Evolutionary conservation across 2,113 vertebrate genomes (phyloP).

Genomic region (Neomonachus schauinslandi): DNA sequence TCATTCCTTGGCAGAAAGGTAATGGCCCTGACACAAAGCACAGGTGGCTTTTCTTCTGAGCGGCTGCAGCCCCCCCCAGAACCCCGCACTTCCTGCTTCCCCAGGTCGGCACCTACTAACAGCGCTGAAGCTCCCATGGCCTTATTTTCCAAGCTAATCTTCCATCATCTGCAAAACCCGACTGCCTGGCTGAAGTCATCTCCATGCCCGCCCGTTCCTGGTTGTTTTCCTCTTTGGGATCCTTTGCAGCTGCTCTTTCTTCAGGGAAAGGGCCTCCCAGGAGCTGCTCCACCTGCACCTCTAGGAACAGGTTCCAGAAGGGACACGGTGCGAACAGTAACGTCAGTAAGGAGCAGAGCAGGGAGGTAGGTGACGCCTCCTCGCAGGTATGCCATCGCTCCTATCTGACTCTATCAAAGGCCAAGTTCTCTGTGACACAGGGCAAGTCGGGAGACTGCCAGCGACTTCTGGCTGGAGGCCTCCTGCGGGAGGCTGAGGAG

Average conservation of each 20-base stretch:
- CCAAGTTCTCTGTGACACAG: neutral
- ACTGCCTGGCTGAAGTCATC: neutral
- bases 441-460: neutral
- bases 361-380: neutral
- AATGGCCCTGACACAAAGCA: neutral
- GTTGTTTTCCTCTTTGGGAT: neutral
- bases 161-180: neutral
- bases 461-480: neutral
- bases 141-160: neutral
- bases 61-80: neutral
- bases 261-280: neutral
- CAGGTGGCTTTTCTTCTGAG: neutral
- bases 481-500: neutral
- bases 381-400: neutral
- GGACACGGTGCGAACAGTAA: neutral
- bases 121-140: neutral
- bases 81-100: neutral
- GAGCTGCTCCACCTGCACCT: neutral
- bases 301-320: neutral
- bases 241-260: neutral
- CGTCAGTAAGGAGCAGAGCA: rapidly evolving
- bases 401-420: neutral
- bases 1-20: neutral
- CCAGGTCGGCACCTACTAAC: neutral
- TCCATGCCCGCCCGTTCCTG: rapidly evolving